A percentile compares a stretch with the other conserved stretches of the same genome.
These are phyloP conservation scores for Hemicrepidius hirtus DNA, from an alignment of 2,888 invertebrate genomes.

Conservation along the genomic window DNA sequence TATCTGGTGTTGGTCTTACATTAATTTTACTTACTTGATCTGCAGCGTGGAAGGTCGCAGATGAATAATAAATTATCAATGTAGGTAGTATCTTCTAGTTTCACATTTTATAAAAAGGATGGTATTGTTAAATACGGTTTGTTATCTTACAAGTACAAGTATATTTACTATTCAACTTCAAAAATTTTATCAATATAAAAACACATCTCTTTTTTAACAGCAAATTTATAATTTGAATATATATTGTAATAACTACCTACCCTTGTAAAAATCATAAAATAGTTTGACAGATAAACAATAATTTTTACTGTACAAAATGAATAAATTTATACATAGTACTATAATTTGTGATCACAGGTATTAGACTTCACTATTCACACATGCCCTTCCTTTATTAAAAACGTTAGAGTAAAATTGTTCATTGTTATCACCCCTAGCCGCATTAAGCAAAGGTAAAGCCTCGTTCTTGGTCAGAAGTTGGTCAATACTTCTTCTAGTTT, in stretches of 20 bases:
- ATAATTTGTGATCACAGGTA: conserved; percentile 47
- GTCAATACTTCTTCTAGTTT: conserved; percentile 66
- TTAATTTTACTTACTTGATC: too few species aligned
- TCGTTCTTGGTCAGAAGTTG: conserved; percentile 71
- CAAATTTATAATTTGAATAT: conserved; percentile 43
- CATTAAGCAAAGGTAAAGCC: conserved; percentile 76
- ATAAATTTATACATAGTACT: conserved; percentile 29
- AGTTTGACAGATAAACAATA: conserved; percentile 34
- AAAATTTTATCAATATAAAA: conserved; percentile 37
- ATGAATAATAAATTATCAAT: too few species aligned
- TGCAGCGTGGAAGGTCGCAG: too few species aligned
- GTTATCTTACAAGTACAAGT: neutral
- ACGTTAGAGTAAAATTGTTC: conserved; percentile 73
- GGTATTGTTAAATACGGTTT: neutral
- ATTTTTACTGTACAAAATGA: conserved; percentile 42
- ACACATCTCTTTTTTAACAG: conserved; percentile 40
- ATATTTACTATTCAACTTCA: conserved; percentile 13
- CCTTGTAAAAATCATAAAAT: conserved; percentile 43
- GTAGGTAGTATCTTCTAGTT: too few species aligned
- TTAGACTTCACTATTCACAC: conserved; percentile 45
- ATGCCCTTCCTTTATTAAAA: conserved; percentile 76
- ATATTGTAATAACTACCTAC: conserved; percentile 39
- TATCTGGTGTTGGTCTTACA: too few species aligned
- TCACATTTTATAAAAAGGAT: too few species aligned
- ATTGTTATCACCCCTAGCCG: conserved; percentile 66